Evolutionary conservation across 2,888 invertebrate species (phyloP), one percentile per base, ranked within the genome.

Genomic region (Prosopocoilus inquinatus): DNA sequence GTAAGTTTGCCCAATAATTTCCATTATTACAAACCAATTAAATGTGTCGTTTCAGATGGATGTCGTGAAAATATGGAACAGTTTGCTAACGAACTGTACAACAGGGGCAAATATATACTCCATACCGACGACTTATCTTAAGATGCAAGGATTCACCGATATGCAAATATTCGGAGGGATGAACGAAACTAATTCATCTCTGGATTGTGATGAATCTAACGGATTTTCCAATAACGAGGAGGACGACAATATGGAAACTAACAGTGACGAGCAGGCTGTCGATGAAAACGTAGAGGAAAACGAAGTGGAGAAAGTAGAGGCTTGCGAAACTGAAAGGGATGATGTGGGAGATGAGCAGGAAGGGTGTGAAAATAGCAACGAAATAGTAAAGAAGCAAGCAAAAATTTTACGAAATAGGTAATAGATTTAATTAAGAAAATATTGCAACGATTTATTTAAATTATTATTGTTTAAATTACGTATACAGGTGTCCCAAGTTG

Each of bases 41-140:
- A 20, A 36, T 12, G 8, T 33, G 8, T 41, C 47, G 9, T 38
- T 13, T 11, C 41, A 61, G 57, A 64, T 64, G 64, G 64, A 64
- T 56, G 51, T 64, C 41, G 61, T 60, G 43, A 62, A 60, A 36
- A 53, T 64, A 46, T 64, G 63, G 64, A 59, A 57, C 46, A 62
- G 54, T 45, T 47, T 64, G 41, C 50, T 63, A 50, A 60, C 64
- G 35, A 64, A 61, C 52, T 57, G 61, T 50, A 58, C 60, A 8
- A 53, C 58, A n/a, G 60, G 61, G 41, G 52, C 62, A 15, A 41
- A 41, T 16, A 41, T 57, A 13, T 62, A 58, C 47, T 20, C 60
- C 11, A 60, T 62, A 35, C 63, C 63, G 39, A 60, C 63, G 11
- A 57, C 61, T 11, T 61, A 61, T 33, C 62, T 63, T 47, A 28